Percentiles rank a stretch among this genome's conserved stretches.
These are phyloP conservation scores for Trogon melanurus DNA, from an alignment of 2,113 vertebrate species.

Conservation along the genomic window DNA sequence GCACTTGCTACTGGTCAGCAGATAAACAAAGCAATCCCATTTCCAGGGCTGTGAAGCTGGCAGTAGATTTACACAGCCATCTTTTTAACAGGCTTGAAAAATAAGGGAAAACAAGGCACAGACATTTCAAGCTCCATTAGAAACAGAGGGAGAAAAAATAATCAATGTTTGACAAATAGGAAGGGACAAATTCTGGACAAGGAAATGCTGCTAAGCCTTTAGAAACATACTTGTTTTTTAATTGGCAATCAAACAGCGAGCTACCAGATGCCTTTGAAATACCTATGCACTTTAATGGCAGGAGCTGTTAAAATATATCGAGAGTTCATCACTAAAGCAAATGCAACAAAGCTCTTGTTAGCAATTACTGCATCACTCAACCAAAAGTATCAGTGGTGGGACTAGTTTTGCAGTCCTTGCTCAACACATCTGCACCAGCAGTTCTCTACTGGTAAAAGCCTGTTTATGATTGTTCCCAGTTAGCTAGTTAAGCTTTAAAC, in stretches of 20 bases:
- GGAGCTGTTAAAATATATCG: neutral
- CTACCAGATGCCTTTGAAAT: neutral
- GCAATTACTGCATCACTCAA: neutral
- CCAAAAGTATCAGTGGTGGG: neutral
- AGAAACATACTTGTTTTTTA: neutral
- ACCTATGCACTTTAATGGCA: neutral
- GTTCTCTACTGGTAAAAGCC: neutral
- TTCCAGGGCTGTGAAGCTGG: neutral
- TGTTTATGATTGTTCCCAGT: neutral
- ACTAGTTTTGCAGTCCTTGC: neutral
- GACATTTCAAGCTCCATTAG: constrained; percentile 43
- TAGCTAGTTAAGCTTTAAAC: neutral
- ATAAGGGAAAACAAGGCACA: constrained; percentile 10
- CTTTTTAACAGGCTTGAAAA: constrained; percentile 35
- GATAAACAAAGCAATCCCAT: constrained; percentile 6
- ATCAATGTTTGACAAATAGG: constrained; percentile 29
- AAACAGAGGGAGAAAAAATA: constrained; percentile 12
- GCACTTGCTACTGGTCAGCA: neutral
- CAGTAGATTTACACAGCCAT: constrained; percentile 25
- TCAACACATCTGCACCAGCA: neutral
- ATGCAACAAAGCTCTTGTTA: neutral
- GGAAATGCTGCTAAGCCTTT: neutral
- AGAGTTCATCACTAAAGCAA: neutral
- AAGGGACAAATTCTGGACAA: neutral
- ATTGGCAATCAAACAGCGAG: neutral